Evolutionary conservation across 2,113 vertebrate genomes (phyloP), one percentile per base, ranked within the genome.

Genomic region (Phocoena sinus): DNA sequence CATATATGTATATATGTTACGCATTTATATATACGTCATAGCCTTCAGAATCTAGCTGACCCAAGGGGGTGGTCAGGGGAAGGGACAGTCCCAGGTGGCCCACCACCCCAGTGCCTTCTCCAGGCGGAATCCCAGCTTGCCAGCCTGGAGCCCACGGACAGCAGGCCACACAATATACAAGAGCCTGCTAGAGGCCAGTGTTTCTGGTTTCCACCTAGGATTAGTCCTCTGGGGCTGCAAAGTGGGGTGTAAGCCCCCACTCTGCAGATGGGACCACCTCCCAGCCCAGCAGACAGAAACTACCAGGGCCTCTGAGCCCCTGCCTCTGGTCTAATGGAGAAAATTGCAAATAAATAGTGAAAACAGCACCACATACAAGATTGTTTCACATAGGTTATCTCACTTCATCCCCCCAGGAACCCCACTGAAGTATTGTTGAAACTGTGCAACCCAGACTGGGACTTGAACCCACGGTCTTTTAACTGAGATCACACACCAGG

Each of bases 61-160:
- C n/a, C 6, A 0, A 65, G 58, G 6, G 6, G 58, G 21, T 50
- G 38, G 18, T 58, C 2, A 5, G 50, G 50, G 26, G 60, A 58
- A 38, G 56, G 20, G 38, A 62, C 15, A 1, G 50, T 33, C 33
- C 17, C 23, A 0, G 47, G 33, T 44, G 31, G 8, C 31, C 38
- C 17, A 36, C 0, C 5, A 73, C 41, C 58, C 23, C 58, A 28
- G 44, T 3, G 7, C 58, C 87, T 28, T 33, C 31, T 36, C 56
- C 58, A 47, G 10, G 31, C 15, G 0, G 21, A 50, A 3, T 31
- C n/a, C 8, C 0, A 0, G 11, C 15, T 65, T 41, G 15, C 5
- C 6, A 23, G 28, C 62, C 47, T 4, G 25, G 53, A n/a, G 56
- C 11, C 62, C 33, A 20, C 2, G 8, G 62, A 50, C 70, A 36